These are phyloP conservation scores for Apeltes quadracus DNA, from an alignment of 2,113 vertebrate species.

Conservation along the genomic window DNA sequence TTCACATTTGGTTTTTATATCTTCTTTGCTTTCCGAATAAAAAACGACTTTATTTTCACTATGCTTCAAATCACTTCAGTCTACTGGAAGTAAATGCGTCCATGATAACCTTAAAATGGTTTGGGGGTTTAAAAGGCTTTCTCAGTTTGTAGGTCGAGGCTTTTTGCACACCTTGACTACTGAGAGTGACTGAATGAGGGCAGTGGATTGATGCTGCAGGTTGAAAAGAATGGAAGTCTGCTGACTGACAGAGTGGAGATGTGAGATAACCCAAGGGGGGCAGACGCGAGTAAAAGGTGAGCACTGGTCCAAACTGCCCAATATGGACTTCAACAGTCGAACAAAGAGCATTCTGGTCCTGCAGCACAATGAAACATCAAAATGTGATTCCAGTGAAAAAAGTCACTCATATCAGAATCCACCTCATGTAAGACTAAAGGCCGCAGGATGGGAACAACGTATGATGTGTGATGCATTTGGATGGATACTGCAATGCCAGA, in stretches of 20 bases:
- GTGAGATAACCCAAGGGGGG: slow-evolving; percentile 48
- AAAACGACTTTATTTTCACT: neutral
- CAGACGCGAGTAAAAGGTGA: slow-evolving; percentile 62
- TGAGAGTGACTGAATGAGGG: slow-evolving; percentile 66
- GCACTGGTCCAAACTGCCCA: slow-evolving; percentile 46
- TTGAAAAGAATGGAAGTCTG: slow-evolving; percentile 34
- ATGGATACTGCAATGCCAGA: neutral
- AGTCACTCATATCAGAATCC: slow-evolving; percentile 26
- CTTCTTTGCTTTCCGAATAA: neutral
- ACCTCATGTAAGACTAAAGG: neutral
- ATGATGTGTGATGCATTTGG: slow-evolving; percentile 10
- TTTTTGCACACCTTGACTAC: slow-evolving; percentile 45
- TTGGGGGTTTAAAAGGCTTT: slow-evolving; percentile 19
- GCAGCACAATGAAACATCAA: slow-evolving; percentile 38
- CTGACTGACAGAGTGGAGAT: slow-evolving; percentile 47
- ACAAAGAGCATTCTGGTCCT: slow-evolving; percentile 49
- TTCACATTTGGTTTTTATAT: neutral
- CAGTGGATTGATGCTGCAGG: slow-evolving; percentile 60
- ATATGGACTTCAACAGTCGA: slow-evolving; percentile 35
- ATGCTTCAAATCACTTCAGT: neutral
- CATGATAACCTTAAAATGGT: slow-evolving; percentile 13
- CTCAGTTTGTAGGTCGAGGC: slow-evolving; percentile 23
- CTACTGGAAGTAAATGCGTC: neutral
- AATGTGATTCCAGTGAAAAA: slow-evolving; percentile 7
- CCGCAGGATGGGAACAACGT: slow-evolving; percentile 19